These are phyloP conservation scores for Brevimyrus niger DNA, from an alignment of 2,113 vertebrate genomes.

Conservation along the genomic window DNA sequence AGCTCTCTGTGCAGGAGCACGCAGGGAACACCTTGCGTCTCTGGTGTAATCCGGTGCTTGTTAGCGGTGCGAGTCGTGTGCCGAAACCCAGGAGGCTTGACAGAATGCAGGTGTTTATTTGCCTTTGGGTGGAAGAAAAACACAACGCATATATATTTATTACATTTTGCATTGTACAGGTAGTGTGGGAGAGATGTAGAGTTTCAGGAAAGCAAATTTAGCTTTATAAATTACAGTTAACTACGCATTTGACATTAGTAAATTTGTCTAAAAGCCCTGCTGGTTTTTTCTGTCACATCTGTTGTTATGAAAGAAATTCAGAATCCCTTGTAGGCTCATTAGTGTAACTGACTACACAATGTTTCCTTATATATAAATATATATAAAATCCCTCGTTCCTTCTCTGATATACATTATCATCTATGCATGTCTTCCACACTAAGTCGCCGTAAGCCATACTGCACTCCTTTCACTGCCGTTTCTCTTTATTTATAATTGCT, in stretches of 20 bases:
- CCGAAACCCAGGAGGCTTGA: constrained; percentile 15
- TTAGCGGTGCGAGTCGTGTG: constrained; percentile 41
- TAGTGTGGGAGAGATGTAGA: background rate
- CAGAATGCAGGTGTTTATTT: constrained; percentile 42
- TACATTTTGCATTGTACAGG: constrained; percentile 6
- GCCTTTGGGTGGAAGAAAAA: constrained; percentile 17
- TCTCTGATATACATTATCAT: background rate
- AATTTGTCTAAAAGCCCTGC: background rate
- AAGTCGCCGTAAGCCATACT: background rate
- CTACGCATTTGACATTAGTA: background rate
- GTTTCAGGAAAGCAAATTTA: background rate
- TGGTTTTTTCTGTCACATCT: background rate
- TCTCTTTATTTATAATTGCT: constrained; percentile 11
- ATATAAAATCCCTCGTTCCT: background rate
- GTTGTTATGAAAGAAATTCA: background rate
- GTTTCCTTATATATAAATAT: background rate
- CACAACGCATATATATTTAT: background rate
- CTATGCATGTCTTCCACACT: background rate
- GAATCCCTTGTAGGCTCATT: background rate
- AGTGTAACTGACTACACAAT: background rate
- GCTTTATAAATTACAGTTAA: constrained; percentile 3
- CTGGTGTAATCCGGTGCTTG: constrained; percentile 36
- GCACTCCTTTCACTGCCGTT: background rate
- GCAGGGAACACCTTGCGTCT: background rate
- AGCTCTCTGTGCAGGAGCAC: background rate